Evolutionary conservation across 1,140 invertebrate genomes (phyloP).

Genomic region (Bombus sibiricus): DNA sequence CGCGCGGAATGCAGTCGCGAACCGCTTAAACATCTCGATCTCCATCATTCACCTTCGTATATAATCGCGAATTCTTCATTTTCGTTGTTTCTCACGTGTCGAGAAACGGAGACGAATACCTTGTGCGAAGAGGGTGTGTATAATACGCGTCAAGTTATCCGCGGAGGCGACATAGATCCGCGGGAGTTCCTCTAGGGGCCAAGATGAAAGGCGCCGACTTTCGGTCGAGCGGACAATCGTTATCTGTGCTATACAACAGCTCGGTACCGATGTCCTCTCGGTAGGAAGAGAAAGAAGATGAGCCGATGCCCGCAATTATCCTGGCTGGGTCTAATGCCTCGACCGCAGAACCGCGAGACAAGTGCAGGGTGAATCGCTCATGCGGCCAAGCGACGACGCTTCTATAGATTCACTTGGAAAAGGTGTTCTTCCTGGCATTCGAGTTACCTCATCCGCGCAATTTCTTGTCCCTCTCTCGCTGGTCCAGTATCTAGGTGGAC

Average conservation of each 20-base stretch:
- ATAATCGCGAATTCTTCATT: not conserved
- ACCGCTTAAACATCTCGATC: slow-evolving; percentile 37
- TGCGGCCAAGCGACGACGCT: slow-evolving; percentile 24
- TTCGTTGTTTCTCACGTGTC: slow-evolving; percentile 12
- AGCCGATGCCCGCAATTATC: slow-evolving; percentile 53
- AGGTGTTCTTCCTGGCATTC: slow-evolving; percentile 51
- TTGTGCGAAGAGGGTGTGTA: not conserved
- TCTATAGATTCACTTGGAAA: slow-evolving; percentile 41
- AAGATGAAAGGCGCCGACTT: slow-evolving; percentile 63
- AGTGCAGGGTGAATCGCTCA: slow-evolving; percentile 47
- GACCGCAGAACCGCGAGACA: slow-evolving; percentile 51
- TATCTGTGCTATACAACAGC: slow-evolving; percentile 67
- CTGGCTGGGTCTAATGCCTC: slow-evolving; percentile 44
- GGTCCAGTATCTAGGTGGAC: not conserved
- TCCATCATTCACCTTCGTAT: not conserved
- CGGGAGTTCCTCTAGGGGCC: not conserved
- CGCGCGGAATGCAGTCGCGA: not conserved
- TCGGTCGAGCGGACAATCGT: slow-evolving; percentile 67
- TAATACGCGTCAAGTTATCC: slow-evolving; percentile 18
- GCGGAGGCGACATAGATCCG: slow-evolving; percentile 22
- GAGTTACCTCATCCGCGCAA: slow-evolving; percentile 58
- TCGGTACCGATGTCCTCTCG: slow-evolving; percentile 23
- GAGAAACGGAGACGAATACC: not conserved
- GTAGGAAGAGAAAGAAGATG: slow-evolving; percentile 45
- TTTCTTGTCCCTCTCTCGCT: slow-evolving; percentile 17